Conservation (phyloP, 2,113 vertebrate species). For the Emydura subglobosa region DNA sequence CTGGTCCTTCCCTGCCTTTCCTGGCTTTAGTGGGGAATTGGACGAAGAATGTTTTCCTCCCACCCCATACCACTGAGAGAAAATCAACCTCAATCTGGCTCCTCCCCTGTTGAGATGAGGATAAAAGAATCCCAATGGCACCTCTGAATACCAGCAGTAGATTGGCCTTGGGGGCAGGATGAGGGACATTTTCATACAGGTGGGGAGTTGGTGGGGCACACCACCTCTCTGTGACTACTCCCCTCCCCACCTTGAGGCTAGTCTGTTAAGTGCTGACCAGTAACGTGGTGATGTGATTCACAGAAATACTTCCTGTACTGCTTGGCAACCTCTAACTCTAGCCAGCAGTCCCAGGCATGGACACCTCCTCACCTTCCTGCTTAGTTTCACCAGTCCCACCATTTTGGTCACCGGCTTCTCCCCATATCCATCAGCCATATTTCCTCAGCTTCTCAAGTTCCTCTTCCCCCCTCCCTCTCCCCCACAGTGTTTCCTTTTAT, state of each 20-base stretch:
- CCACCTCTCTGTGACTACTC: background rate
- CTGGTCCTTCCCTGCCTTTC: background rate
- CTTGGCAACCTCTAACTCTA: background rate
- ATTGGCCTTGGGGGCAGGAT: background rate
- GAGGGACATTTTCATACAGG: background rate
- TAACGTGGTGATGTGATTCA: background rate
- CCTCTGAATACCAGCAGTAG: background rate
- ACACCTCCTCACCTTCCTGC: background rate
- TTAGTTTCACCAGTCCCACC: background rate
- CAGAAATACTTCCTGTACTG: background rate
- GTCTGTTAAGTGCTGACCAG: background rate
- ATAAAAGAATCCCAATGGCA: background rate
- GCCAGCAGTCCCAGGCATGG: fast-evolving
- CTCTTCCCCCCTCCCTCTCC: background rate
- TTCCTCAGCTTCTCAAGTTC: background rate
- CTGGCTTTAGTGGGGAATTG: background rate
- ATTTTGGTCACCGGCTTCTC: background rate
- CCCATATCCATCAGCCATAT: background rate
- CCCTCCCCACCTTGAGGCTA: background rate
- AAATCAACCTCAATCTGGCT: background rate
- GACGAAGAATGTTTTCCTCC: background rate
- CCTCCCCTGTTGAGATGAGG: background rate
- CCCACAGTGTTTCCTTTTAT: background rate
- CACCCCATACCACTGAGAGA: background rate
- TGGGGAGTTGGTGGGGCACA: background rate